phyloP scores from a whole-genome alignment of 1,140 invertebrate genomes.

The Cephus cinctus region DNA sequence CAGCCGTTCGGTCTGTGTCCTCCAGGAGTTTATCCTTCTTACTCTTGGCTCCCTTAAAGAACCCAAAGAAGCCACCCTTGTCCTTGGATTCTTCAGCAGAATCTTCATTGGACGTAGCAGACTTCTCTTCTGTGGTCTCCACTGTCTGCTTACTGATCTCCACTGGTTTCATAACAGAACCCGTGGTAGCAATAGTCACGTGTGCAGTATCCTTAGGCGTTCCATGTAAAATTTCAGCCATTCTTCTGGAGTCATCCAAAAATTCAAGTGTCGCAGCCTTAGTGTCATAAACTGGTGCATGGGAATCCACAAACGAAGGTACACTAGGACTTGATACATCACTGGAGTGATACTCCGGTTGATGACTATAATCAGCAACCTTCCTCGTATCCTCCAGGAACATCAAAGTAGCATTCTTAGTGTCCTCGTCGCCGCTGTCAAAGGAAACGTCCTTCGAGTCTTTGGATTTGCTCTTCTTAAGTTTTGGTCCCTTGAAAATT shows the following conservation, averaged over 20 bases:
- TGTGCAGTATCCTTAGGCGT: constrained; percentile 6
- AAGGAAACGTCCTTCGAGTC: constrained; percentile 27
- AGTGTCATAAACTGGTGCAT: constrained; percentile 12
- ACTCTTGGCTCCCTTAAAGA: constrained; percentile 18
- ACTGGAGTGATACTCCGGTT: constrained; percentile 1
- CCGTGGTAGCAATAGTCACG: neutral
- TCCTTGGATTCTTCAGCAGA: constrained; percentile 16
- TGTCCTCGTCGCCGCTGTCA: constrained; percentile 6
- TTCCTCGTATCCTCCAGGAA: constrained; percentile 4
- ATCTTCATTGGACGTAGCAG: constrained; percentile 1
- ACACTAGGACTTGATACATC: constrained; percentile 10
- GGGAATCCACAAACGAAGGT: constrained; percentile 8
- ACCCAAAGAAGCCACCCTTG: constrained; percentile 22
- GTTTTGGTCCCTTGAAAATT: constrained; percentile 47
- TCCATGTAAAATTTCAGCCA: constrained; percentile 16
- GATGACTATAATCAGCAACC: constrained; percentile 4
- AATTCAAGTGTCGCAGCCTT: constrained; percentile 22
- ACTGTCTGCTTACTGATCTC: too few relatives aligned
- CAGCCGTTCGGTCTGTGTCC: constrained; percentile 7
- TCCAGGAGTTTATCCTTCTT: constrained; percentile 15
- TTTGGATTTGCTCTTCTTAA: constrained; percentile 40
- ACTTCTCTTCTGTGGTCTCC: neutral
- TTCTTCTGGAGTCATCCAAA: constrained; percentile 22
- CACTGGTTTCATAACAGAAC: neutral
- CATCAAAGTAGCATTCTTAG: neutral